Conservation (phyloP, 1,140 invertebrate genomes). For the Hylaeus anthracinus region DNA sequence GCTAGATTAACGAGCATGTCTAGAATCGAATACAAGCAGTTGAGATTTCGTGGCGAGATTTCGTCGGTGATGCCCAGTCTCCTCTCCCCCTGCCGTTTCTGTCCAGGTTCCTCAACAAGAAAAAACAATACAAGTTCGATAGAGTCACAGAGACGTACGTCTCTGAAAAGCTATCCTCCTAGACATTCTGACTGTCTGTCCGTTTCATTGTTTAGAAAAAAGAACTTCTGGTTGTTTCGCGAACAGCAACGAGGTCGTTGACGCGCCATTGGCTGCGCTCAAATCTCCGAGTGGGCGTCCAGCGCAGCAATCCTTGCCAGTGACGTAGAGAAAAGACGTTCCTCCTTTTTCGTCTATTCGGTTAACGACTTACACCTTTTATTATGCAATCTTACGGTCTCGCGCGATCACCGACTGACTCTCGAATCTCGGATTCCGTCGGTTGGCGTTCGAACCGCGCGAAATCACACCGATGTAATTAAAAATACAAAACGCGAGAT, state of each 20-base stretch:
- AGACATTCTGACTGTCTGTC: constrained; percentile 8
- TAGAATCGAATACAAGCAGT: constrained; percentile 70
- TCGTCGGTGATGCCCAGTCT: constrained; percentile 36
- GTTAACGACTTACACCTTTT: constrained; percentile 38
- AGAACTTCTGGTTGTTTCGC: constrained; percentile 30
- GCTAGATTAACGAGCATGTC: constrained; percentile 76
- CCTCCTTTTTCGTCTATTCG: constrained; percentile 22
- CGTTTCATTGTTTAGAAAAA: constrained; percentile 33
- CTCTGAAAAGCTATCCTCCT: not conserved
- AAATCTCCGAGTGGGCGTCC: constrained; percentile 58
- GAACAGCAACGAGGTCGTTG: constrained; percentile 59
- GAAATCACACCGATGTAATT: no score
- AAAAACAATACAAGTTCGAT: not conserved
- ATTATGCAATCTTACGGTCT: constrained; percentile 44
- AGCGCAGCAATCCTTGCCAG: constrained; percentile 52
- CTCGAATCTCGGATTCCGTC: not conserved
- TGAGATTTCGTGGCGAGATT: constrained; percentile 60
- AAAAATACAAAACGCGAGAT: not conserved
- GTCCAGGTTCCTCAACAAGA: not conserved
- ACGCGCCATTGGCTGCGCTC: constrained; percentile 55
- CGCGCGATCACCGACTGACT: constrained; percentile 6
- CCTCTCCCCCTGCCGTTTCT: not conserved
- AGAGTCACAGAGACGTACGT: not conserved
- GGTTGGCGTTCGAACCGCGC: not conserved
- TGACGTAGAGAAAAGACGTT: constrained; percentile 56